These are phyloP conservation scores for Encarsia formosa DNA, from an alignment of 2,888 invertebrate species.

Conservation along the genomic window DNA sequence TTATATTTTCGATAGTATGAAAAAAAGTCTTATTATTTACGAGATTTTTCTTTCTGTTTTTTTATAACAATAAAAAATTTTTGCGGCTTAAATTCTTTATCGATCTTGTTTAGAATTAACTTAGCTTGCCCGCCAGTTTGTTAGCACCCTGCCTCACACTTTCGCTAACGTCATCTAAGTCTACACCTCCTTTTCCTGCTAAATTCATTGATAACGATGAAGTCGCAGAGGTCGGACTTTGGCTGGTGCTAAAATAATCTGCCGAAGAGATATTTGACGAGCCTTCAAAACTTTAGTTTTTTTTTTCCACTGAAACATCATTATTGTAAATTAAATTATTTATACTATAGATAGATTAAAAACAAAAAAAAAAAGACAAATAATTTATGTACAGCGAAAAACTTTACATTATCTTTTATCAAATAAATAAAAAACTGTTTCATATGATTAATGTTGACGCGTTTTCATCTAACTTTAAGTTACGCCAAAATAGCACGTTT, in stretches of 20 bases:
- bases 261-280: constrained; percentile 93
- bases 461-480: too few relatives aligned
- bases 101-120: constrained; percentile 82
- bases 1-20: too few relatives aligned
- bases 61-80: constrained; percentile 19
- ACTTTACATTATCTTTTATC: too few relatives aligned
- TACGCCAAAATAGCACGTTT: too few relatives aligned
- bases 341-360: too few relatives aligned
- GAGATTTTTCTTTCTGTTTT: constrained; percentile 4
- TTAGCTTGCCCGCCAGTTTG: constrained; percentile 94
- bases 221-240: constrained; percentile 42
- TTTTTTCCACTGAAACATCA: constrained; percentile 54
- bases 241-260: constrained; percentile 80
- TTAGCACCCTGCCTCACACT: constrained; percentile 95
- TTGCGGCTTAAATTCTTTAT: constrained; percentile 42
- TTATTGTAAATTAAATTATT: neutral
- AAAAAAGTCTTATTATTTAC: too few relatives aligned
- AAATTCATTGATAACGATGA: constrained; percentile 43
- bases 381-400: too few relatives aligned
- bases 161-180: constrained; percentile 95
- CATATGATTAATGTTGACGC: too few relatives aligned
- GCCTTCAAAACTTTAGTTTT: constrained; percentile 80
- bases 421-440: too few relatives aligned
- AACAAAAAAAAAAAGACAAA: too few relatives aligned
- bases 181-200: constrained; percentile 50